Evolutionary conservation across 2,113 vertebrate species (phyloP).

Genomic region (Hyperopisus bebe): DNA sequence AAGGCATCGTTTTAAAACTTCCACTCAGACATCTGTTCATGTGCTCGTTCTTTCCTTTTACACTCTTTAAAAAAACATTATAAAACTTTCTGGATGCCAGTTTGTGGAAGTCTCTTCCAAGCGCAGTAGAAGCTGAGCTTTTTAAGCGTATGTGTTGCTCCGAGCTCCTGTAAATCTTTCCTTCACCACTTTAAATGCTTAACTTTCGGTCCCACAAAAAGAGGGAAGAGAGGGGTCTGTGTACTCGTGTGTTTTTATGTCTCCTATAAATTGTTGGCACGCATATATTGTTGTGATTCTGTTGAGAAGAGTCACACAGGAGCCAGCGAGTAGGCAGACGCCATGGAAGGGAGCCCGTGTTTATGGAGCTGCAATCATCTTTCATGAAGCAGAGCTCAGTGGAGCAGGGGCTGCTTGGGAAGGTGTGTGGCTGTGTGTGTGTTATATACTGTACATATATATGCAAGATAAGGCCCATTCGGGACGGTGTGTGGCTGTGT

Average conservation of each 20-base stretch:
- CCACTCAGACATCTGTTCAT: not conserved
- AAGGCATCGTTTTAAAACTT: not conserved
- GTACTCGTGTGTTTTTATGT: not conserved
- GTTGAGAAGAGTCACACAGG: not conserved
- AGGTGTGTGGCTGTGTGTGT: not conserved
- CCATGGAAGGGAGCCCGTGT: not conserved
- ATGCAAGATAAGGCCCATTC: not conserved
- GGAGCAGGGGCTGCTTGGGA: not conserved
- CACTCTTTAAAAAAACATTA: not conserved
- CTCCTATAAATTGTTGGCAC: not conserved
- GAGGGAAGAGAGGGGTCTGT: not conserved
- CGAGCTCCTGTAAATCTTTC: not conserved
- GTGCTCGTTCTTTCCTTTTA: not conserved
- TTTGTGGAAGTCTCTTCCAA: not conserved
- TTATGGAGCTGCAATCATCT: not conserved
- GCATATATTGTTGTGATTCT: not conserved
- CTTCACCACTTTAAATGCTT: not conserved
- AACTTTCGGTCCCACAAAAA: not conserved
- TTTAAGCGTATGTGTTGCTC: not conserved
- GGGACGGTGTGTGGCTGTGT: too few species aligned
- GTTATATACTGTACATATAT: not conserved
- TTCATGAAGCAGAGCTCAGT: slow-evolving; percentile 3
- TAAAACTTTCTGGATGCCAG: not conserved
- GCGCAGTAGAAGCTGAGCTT: not conserved
- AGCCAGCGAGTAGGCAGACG: not conserved